Conservation (phyloP, 2,797 vertebrate species). For the Philypnodon macrostomus region DNA sequence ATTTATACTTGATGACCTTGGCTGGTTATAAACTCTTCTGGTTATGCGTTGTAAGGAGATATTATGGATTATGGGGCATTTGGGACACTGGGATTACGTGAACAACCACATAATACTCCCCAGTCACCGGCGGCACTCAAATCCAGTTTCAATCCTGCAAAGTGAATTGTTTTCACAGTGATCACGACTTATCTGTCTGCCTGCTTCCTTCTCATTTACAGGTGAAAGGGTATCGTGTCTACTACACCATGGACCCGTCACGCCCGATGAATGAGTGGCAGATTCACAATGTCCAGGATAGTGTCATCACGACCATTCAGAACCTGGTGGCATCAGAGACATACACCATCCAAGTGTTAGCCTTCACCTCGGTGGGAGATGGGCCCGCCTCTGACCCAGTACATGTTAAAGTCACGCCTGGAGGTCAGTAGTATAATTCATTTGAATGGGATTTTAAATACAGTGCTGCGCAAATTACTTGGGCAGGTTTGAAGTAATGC, state of each 20-base stretch:
- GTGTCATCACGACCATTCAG: slow-evolving; percentile 91
- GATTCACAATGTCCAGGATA: slow-evolving; percentile 96
- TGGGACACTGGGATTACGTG: slow-evolving; percentile 38
- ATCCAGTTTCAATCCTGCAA: slow-evolving; percentile 7
- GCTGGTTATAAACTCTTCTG: slow-evolving; percentile 21
- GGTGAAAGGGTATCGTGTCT: slow-evolving; percentile 94
- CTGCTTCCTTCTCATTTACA: slow-evolving; percentile 44
- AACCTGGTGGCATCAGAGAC: slow-evolving; percentile 90
- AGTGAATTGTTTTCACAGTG: slow-evolving; percentile 1
- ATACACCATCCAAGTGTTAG: slow-evolving; percentile 92
- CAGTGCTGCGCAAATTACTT: too few species aligned
- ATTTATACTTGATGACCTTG: slow-evolving; percentile 37
- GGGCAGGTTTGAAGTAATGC: too few species aligned
- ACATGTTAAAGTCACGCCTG: slow-evolving; percentile 93
- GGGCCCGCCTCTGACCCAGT: slow-evolving; percentile 95
- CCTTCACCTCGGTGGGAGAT: slow-evolving; percentile 96
- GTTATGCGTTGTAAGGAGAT: slow-evolving; percentile 36
- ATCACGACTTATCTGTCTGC: background rate
- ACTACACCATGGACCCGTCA: slow-evolving; percentile 95
- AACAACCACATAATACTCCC: slow-evolving; percentile 21
- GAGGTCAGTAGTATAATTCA: slow-evolving; percentile 93
- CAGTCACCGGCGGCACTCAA: slow-evolving; percentile 35
- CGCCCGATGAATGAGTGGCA: slow-evolving; percentile 91
- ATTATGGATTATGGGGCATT: slow-evolving; percentile 50
- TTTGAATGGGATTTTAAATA: too few species aligned